phyloP scores from a whole-genome alignment of 2,888 invertebrate species.

The Horisme vitalbata region DNA sequence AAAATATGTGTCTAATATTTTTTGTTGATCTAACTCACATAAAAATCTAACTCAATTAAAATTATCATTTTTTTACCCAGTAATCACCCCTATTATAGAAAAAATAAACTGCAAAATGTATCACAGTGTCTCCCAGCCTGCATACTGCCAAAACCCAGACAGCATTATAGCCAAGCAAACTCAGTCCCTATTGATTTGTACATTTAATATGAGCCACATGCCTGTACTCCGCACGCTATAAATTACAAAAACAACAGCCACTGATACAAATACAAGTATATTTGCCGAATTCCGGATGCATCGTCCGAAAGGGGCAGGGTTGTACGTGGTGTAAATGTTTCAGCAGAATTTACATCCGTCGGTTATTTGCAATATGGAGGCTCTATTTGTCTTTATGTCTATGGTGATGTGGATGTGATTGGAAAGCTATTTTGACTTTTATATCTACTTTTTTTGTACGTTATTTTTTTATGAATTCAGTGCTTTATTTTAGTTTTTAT shows the following conservation, averaged over 20 bases:
- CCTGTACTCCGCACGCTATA: constrained; percentile 34
- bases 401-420: constrained; percentile 9
- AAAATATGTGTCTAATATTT: too few relatives aligned
- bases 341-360: constrained; percentile 65
- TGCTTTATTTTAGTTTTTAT: too few relatives aligned
- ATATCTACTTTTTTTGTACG: too few relatives aligned
- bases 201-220: constrained; percentile 24
- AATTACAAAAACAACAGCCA: constrained; percentile 51
- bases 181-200: constrained; percentile 12
- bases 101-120: too few relatives aligned
- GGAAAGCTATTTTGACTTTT: neutral
- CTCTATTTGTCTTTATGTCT: constrained; percentile 44
- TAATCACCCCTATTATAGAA: too few relatives aligned
- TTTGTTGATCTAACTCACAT: too few relatives aligned
- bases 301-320: constrained; percentile 52
- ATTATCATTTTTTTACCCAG: too few relatives aligned
- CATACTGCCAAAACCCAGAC: neutral
- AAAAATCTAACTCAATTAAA: too few relatives aligned
- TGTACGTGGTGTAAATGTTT: constrained; percentile 75
- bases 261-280: constrained; percentile 48
- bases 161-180: neutral
- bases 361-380: constrained; percentile 49
- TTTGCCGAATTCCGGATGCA: constrained; percentile 61
- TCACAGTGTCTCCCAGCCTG: too few relatives aligned
- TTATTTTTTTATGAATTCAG: neutral